Evolutionary conservation across 2,797 vertebrate species (phyloP).

Genomic region (Phoebastria nigripes): DNA sequence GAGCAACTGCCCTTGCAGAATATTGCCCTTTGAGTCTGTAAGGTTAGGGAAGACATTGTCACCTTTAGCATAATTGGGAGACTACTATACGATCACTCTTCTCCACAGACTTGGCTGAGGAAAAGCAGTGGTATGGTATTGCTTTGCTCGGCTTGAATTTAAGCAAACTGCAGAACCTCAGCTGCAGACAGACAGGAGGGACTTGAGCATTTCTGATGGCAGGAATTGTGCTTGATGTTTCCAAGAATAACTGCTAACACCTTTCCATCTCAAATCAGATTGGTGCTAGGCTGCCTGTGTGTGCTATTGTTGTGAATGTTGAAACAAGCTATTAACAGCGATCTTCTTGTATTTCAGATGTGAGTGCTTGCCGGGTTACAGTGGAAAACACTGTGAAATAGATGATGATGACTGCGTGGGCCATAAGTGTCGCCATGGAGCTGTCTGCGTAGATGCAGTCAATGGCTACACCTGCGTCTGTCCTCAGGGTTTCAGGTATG

Average conservation of each 20-base stretch:
- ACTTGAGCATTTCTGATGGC: neutral
- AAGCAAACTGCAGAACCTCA: neutral
- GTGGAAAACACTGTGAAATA: constrained; percentile 88
- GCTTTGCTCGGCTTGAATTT: neutral
- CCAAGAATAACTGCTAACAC: neutral
- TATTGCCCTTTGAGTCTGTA: neutral
- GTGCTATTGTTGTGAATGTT: neutral
- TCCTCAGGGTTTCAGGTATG: constrained; percentile 92
- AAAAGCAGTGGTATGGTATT: neutral
- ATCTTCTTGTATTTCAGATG: constrained; percentile 77
- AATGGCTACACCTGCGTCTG: constrained; percentile 93
- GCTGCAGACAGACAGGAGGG: neutral
- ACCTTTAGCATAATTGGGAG: neutral
- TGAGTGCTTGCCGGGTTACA: constrained; percentile 90
- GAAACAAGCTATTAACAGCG: neutral
- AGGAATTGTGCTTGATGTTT: neutral
- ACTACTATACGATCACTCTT: rapidly evolving
- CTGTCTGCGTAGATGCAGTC: constrained; percentile 87
- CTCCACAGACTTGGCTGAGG: neutral
- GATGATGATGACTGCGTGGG: constrained; percentile 87
- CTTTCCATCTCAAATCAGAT: neutral
- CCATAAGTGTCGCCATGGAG: constrained; percentile 91
- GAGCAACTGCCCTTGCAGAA: neutral
- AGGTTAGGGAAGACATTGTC: neutral
- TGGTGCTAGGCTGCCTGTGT: neutral